phyloP scores from a whole-genome alignment of 2,797 vertebrate genomes.

The Tinamus major region DNA sequence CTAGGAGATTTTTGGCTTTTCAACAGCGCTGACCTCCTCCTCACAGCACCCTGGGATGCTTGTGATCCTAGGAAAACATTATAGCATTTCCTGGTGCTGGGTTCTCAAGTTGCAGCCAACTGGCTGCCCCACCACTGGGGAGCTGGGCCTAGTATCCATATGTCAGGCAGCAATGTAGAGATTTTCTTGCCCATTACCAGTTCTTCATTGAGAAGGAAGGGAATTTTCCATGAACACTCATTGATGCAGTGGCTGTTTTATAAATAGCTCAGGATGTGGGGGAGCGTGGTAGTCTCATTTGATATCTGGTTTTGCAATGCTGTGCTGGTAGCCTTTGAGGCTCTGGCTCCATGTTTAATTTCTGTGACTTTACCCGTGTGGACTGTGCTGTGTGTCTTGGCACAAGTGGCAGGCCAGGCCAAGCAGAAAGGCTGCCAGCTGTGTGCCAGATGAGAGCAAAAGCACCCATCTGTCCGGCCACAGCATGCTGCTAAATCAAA shows the following conservation, averaged over 20 bases:
- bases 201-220: background rate
- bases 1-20: background rate
- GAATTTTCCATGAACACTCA: background rate
- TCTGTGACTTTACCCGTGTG: background rate
- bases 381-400: background rate
- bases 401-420: background rate
- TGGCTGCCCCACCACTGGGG: background rate
- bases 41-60: background rate
- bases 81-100: background rate
- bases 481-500: background rate
- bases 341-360: background rate
- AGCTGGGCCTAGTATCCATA: background rate
- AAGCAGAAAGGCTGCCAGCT: background rate
- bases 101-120: background rate
- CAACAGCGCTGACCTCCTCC: background rate
- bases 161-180: background rate
- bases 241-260: background rate
- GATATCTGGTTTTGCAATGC: background rate
- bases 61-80: background rate
- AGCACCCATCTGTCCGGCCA: background rate
- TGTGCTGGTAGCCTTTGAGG: background rate
- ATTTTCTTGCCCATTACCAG: background rate
- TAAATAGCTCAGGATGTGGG: background rate
- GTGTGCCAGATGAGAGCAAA: background rate
- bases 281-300: background rate